These are phyloP conservation scores for Eidolon dupreanum DNA, from an alignment of 2,797 vertebrate genomes.

Conservation along the genomic window DNA sequence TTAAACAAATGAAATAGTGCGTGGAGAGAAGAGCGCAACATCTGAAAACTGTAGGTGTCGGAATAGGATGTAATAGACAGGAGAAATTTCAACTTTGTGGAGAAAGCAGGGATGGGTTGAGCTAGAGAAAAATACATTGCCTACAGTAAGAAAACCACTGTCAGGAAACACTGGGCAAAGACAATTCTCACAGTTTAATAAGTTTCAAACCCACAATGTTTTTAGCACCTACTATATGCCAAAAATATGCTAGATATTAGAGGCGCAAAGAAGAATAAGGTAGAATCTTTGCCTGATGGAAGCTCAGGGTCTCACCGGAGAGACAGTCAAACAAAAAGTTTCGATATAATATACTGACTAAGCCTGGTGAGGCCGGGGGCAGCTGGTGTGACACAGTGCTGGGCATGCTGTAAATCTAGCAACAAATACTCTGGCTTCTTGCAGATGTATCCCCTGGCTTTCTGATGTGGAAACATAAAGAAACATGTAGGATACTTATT, in stretches of 20 bases:
- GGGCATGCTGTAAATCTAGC: background rate
- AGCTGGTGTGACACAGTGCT: fast-evolving
- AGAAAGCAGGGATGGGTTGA: background rate
- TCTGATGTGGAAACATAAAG: background rate
- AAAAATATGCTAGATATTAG: background rate
- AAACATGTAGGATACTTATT: background rate
- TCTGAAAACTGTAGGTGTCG: background rate
- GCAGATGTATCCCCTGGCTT: background rate
- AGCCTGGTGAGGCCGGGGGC: background rate
- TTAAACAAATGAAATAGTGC: background rate
- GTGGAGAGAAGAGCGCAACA: background rate
- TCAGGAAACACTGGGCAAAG: background rate
- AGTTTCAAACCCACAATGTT: background rate
- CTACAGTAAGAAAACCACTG: background rate
- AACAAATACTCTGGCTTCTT: background rate
- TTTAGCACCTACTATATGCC: background rate
- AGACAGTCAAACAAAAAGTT: background rate
- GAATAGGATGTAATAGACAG: no score
- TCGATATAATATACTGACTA: fast-evolving
- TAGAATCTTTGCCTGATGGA: background rate
- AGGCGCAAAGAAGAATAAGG: background rate
- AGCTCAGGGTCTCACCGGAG: background rate
- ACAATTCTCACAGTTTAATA: background rate
- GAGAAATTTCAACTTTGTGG: background rate
- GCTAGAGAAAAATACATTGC: background rate